Conservation (phyloP, 23 tunicate species). For the Oikopleura vanhoeffeni region DNA sequence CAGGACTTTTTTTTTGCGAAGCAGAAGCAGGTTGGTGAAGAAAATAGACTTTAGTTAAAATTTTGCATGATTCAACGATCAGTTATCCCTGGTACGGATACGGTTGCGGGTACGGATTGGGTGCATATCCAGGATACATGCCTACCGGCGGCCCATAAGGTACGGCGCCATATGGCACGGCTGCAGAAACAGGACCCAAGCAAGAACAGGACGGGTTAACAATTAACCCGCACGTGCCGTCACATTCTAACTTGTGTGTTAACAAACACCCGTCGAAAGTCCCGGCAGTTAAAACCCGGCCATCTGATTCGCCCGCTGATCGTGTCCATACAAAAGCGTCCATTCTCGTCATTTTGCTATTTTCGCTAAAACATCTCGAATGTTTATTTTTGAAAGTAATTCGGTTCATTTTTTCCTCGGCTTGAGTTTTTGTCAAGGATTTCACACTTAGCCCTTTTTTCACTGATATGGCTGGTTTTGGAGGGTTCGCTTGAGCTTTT, state of each 20-base stretch:
- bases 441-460: too few relatives aligned
- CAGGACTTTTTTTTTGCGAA: too few relatives aligned
- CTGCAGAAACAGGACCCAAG: not conserved
- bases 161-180: not conserved
- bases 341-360: not conserved
- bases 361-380: not conserved
- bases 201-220: not conserved
- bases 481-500: not conserved
- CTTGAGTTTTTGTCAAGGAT: not conserved
- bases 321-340: not conserved
- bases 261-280: not conserved
- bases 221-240: not conserved
- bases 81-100: too few relatives aligned
- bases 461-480: not conserved
- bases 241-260: not conserved
- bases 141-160: not conserved
- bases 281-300: not conserved
- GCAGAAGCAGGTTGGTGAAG: too few relatives aligned
- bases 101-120: not conserved
- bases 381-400: not conserved
- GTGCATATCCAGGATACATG: not conserved
- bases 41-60: too few relatives aligned
- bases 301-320: slow-evolving; percentile 4
- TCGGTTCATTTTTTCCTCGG: not conserved
- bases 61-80: too few relatives aligned